Conservation (phyloP, 2,888 invertebrate genomes). For the Mayetiola destructor region DNA sequence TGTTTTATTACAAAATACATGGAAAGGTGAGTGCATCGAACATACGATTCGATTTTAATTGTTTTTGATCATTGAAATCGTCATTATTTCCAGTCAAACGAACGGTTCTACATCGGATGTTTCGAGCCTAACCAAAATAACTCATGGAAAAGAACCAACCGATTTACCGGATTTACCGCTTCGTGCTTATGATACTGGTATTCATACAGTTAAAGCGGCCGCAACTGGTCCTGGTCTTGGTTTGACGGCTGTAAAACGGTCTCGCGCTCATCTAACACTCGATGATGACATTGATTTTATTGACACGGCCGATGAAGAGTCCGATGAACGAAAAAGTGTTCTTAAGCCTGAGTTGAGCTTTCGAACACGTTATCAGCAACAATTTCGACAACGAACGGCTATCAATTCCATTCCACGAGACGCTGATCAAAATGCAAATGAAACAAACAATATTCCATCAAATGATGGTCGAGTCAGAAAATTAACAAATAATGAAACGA, state of each 20-base stretch:
- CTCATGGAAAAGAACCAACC: conserved; percentile 55
- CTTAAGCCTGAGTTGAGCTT: neutral
- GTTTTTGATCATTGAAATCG: conserved; percentile 29
- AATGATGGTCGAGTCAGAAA: neutral
- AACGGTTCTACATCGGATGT: no score
- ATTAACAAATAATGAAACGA: neutral
- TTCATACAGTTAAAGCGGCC: conserved; percentile 49
- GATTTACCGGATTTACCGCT: conserved; percentile 51
- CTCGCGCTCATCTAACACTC: conserved; percentile 48
- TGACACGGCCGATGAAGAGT: conserved; percentile 39
- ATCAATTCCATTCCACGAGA: neutral
- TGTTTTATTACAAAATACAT: conserved; percentile 56
- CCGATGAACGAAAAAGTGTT: conserved; percentile 18
- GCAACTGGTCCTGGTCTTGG: conserved; percentile 74
- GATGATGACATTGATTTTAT: conserved; percentile 60
- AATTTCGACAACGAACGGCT: neutral
- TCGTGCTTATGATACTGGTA: conserved; percentile 38
- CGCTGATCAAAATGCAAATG: conserved; percentile 26
- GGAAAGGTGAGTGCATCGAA: conserved; percentile 42
- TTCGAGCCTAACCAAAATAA: conserved; percentile 40
- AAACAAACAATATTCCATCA: conserved; percentile 23
- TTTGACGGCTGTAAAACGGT: conserved; percentile 54
- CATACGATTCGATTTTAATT: conserved; percentile 8
- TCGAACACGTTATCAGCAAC: neutral
- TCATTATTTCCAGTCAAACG: conserved; percentile 26